Conservation (phyloP, 2,888 invertebrate genomes). For the Chymomyza amoena region DNA sequence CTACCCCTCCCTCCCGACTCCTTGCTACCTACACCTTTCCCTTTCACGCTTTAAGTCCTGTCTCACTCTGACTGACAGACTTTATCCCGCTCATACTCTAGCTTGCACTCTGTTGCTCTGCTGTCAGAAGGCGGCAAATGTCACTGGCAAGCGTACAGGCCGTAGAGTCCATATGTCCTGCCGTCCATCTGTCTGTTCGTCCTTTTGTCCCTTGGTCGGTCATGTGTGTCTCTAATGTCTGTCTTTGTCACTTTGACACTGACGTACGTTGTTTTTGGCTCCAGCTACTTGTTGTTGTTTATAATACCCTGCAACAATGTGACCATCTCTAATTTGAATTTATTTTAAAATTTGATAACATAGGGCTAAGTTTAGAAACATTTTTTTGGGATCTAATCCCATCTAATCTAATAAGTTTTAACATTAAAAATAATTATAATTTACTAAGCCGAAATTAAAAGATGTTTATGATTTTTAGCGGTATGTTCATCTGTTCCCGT, state of each 20-base stretch:
- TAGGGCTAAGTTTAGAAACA: no score
- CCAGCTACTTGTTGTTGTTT: constrained; percentile 33
- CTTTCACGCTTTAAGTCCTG: neutral
- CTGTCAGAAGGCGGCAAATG: neutral
- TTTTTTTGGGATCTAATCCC: no score
- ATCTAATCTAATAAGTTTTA: no score
- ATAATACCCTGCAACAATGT: no score
- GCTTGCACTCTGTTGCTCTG: constrained; percentile 7
- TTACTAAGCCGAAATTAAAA: no score
- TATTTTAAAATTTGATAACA: no score
- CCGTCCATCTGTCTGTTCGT: constrained; percentile 8
- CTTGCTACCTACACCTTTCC: constrained; percentile 6
- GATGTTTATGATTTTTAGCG: no score
- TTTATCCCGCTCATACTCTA: neutral
- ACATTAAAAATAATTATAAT: no score
- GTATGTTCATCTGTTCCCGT: no score
- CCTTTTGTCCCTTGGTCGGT: constrained; percentile 16
- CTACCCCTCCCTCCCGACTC: constrained; percentile 1
- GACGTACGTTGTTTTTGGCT: constrained; percentile 44
- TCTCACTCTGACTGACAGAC: constrained; percentile 4
- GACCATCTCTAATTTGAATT: no score
- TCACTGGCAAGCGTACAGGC: neutral
- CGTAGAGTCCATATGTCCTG: constrained; percentile 21
- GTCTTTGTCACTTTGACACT: constrained; percentile 71
- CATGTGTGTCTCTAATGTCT: constrained; percentile 58